These are phyloP conservation scores for Pardosa pseudoannulata DNA, from an alignment of 2,888 invertebrate genomes.

Conservation along the genomic window DNA sequence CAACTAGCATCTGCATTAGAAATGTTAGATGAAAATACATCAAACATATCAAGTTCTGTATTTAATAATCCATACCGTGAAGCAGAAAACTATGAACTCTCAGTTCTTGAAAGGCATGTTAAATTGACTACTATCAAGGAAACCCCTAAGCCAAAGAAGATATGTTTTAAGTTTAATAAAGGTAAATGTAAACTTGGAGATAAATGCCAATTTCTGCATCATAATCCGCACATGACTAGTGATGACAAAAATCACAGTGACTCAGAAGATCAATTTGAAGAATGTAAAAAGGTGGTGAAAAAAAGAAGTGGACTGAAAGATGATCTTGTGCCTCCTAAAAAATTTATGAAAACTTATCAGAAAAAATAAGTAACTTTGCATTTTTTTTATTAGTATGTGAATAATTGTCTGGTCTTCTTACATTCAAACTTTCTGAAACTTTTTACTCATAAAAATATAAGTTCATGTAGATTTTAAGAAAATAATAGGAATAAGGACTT, in stretches of 20 bases:
- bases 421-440: too few relatives aligned
- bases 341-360: conserved; percentile 83
- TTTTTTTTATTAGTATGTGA: too few relatives aligned
- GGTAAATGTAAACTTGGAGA: conserved; percentile 93
- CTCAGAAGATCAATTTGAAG: background rate
- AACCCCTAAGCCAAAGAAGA: conserved; percentile 86
- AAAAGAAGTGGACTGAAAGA: conserved; percentile 88
- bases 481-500: too few relatives aligned
- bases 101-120: conserved; percentile 92
- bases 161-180: conserved; percentile 95
- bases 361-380: background rate
- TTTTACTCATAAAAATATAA: too few relatives aligned
- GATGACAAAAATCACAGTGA: conserved; percentile 15
- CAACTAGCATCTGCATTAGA: conserved; percentile 46
- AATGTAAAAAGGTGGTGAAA: conserved; percentile 78
- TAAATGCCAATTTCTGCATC: conserved; percentile 94
- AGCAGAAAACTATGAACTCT: conserved; percentile 87
- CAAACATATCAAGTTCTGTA: conserved; percentile 81
- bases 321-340: conserved; percentile 88
- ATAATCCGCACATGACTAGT: conserved; percentile 79
- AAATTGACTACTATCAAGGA: conserved; percentile 86
- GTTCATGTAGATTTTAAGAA: too few relatives aligned
- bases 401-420: too few relatives aligned
- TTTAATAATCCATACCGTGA: conserved; percentile 91
- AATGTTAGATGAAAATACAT: conserved; percentile 30